Evolutionary conservation across 2,113 vertebrate species (phyloP), one percentile per base, ranked within the genome.

Genomic region (Labeo catla): DNA sequence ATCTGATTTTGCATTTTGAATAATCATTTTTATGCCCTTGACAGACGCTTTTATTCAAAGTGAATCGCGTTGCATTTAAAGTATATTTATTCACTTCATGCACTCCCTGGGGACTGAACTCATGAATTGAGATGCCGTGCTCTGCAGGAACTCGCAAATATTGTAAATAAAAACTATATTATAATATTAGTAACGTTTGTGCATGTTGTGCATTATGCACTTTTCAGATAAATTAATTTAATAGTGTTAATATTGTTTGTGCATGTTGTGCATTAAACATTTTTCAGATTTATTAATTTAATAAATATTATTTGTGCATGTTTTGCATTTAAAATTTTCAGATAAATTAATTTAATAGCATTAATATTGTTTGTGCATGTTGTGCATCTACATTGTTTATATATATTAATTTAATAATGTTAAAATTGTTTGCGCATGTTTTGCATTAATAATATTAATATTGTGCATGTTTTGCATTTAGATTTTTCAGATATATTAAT

Each of bases 41-140:
- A 68, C 34, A 73, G 43, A 21, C 19, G 9, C 39, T 45, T 45
- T 45, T 10, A 9, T 43, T 39, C 28, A 68, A 36, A 68, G 12
- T 66, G 28, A 36, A 8, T 36, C 34, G 4, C 6, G 0, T 43
- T 43, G 68, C 36, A 72, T 72, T 72, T 3, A 43, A 72, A 43
- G 19, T n/a, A 6, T 45, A 73, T 73, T 73, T 73, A n/a, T 73
- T 73, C 70, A 45, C 19, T 45, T 73, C 70, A 45, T 73, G 70
- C 70, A 12, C 45, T n/a, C 70, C 70, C 39, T n/a, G 70, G 19
- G 39, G 19, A 72, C 19, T 72, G 68, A 72, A 45, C 39, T 16
- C 9, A 72, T 21, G 39, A 72, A 72, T 8, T 72, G 68, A 73
- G 43, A 11, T 43, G 16, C 39, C 68, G 21, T 43, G 16, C 39